Evolutionary conservation across 2,113 vertebrate genomes (phyloP).

Genomic region (Artemisiospiza belli): DNA sequence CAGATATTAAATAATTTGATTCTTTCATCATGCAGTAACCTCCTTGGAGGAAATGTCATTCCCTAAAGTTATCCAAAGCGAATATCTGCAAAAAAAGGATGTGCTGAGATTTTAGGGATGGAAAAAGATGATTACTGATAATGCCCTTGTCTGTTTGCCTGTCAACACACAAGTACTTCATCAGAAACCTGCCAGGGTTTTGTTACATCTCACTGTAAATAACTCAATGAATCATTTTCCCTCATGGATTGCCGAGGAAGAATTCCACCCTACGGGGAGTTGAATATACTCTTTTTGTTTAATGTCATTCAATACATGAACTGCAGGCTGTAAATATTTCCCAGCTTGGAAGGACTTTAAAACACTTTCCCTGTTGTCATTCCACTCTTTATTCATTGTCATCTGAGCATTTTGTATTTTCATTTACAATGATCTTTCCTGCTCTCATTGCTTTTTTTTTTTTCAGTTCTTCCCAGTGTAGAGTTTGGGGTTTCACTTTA

Average conservation of each 20-base stretch:
- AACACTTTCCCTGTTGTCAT: background rate
- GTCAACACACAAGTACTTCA: background rate
- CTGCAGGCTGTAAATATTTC: background rate
- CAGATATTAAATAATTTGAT: background rate
- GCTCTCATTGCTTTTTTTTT: accelerated
- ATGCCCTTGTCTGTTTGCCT: background rate
- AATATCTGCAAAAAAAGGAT: background rate
- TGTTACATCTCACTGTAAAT: background rate
- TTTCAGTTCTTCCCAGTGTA: background rate
- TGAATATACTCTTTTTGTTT: background rate
- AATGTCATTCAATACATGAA: background rate
- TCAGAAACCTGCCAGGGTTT: background rate
- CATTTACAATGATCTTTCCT: background rate
- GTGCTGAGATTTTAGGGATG: background rate
- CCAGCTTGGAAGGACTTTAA: background rate
- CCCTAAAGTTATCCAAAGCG: background rate
- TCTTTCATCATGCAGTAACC: background rate
- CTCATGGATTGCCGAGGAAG: background rate
- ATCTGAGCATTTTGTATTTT: background rate
- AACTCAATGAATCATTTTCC: background rate
- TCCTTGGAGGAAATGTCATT: background rate
- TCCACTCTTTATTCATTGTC: background rate
- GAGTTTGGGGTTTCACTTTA: background rate
- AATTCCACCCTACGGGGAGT: background rate
- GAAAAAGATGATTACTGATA: background rate